These are phyloP conservation scores for Vidua macroura DNA, from an alignment of 2,113 vertebrate genomes.

Conservation along the genomic window DNA sequence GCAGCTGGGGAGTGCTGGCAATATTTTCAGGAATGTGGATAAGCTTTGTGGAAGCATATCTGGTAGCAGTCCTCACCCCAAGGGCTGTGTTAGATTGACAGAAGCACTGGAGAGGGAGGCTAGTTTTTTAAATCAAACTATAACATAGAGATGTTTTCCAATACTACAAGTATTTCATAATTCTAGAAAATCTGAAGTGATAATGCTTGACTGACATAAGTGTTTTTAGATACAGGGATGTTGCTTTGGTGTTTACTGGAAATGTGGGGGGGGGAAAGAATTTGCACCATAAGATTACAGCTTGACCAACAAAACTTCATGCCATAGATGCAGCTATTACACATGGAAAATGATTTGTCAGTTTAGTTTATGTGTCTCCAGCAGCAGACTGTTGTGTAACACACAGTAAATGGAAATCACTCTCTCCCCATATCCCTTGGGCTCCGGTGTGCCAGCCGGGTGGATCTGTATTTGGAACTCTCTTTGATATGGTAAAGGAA, in stretches of 20 bases:
- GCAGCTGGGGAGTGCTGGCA: background rate
- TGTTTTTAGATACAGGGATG: background rate
- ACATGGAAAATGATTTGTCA: background rate
- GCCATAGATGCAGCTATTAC: background rate
- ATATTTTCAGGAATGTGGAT: background rate
- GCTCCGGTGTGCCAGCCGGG: background rate
- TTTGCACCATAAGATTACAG: background rate
- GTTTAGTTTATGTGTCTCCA: background rate
- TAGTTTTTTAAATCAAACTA: background rate
- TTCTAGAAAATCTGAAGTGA: background rate
- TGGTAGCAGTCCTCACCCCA: background rate
- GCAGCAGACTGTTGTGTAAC: background rate
- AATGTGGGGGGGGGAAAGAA: fast-evolving
- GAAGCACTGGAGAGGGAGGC: background rate
- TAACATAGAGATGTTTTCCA: background rate
- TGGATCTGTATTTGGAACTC: background rate
- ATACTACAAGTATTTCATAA: background rate
- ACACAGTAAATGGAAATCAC: background rate
- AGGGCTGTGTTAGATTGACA: fast-evolving
- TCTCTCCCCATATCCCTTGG: background rate
- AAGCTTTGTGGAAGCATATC: fast-evolving
- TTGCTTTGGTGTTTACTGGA: background rate
- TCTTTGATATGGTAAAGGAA: background rate
- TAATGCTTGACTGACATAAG: background rate
- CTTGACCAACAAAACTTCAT: background rate